Conservation (phyloP, 1,140 invertebrate genomes). For the Bombus pascuorum region DNA sequence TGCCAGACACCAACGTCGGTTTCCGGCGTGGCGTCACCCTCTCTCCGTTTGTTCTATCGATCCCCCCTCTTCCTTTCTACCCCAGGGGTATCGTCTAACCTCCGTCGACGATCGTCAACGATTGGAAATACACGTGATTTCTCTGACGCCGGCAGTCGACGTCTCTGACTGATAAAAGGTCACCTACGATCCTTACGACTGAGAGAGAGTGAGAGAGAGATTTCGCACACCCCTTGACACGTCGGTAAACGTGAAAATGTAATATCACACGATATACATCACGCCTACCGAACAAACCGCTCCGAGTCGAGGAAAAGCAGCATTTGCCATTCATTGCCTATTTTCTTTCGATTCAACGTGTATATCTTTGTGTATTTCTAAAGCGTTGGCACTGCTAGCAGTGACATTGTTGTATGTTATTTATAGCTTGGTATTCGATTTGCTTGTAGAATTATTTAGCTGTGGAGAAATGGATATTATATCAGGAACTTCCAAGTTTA, state of each 20-base stretch:
- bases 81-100: constrained; percentile 10
- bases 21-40: constrained; percentile 28
- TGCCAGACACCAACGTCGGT: constrained; percentile 30
- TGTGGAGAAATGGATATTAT: not conserved
- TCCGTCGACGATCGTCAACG: constrained; percentile 17
- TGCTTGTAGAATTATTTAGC: not conserved
- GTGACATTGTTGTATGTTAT: not conserved
- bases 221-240: not conserved
- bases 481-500: fast-evolving
- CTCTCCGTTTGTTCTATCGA: constrained; percentile 39
- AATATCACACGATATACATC: constrained; percentile 26
- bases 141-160: not conserved
- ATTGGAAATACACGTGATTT: constrained; percentile 37
- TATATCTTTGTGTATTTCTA: not conserved
- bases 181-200: not conserved
- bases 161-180: constrained; percentile 24
- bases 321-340: not conserved
- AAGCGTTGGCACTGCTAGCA: not conserved
- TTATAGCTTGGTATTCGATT: not conserved
- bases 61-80: not conserved
- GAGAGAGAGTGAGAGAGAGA: not conserved
- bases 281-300: not conserved
- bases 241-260: not conserved
- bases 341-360: not conserved
- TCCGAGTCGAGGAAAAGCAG: too few species aligned